phyloP scores from a whole-genome alignment of 1,140 invertebrate species.

The Drosophila jambulina region DNA sequence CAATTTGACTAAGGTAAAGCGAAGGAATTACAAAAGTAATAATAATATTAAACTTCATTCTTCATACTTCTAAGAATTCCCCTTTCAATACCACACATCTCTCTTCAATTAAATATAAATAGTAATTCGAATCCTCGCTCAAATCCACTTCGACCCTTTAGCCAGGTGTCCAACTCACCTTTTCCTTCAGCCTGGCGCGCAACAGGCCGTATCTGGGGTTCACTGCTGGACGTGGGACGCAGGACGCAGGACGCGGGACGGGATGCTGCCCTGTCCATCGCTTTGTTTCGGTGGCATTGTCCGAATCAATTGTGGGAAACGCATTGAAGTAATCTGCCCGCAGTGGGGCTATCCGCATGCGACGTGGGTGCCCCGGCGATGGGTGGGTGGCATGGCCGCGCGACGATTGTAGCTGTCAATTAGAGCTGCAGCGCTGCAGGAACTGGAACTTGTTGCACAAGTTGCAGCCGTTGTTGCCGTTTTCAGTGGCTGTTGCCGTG shows the following conservation, averaged over 20 bases:
- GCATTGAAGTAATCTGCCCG: conserved; percentile 68
- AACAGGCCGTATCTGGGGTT: conserved; percentile 10
- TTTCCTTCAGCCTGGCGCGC: conserved; percentile 62
- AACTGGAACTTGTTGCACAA: conserved; percentile 80
- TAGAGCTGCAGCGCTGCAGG: conserved; percentile 62
- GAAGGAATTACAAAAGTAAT: background rate
- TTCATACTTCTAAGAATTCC: too few relatives aligned
- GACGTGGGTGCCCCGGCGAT: conserved; percentile 30
- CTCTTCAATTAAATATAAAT: too few relatives aligned
- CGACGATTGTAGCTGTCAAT: conserved; percentile 79
- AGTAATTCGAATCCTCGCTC: background rate
- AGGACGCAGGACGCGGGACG: background rate
- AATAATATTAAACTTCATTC: too few relatives aligned
- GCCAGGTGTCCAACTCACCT: conserved; percentile 36
- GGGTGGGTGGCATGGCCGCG: conserved; percentile 72
- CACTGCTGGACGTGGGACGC: background rate
- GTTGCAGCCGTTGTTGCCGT: conserved; percentile 53
- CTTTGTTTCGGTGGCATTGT: conserved; percentile 70
- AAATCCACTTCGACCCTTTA: conserved; percentile 7
- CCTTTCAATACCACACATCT: too few relatives aligned
- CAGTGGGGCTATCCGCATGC: background rate
- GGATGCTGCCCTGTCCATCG: conserved; percentile 13
- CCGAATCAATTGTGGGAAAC: conserved; percentile 81
- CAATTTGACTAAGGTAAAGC: background rate
- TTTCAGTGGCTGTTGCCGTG: conserved; percentile 56